phyloP scores from a whole-genome alignment of 2,113 vertebrate species.

The Antechinus flavipes region DNA sequence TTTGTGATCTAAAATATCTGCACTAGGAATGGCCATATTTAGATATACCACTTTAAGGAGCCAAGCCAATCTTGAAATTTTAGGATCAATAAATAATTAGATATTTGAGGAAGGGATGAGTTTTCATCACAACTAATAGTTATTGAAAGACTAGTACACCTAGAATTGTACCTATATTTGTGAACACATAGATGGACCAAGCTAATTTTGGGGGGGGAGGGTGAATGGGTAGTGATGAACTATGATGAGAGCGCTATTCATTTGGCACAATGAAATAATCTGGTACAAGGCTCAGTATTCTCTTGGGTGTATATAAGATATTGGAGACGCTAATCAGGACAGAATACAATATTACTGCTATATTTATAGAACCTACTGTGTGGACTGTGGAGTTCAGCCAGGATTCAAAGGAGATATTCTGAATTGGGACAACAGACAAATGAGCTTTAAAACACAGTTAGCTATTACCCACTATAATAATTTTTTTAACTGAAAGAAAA shows the following conservation, averaged over 20 bases:
- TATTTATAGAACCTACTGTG: neutral
- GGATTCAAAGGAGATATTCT: neutral
- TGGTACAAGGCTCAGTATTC: neutral
- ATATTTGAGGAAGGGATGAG: neutral
- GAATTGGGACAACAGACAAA: neutral
- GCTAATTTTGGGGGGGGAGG: neutral
- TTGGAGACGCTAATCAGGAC: neutral
- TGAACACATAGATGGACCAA: neutral
- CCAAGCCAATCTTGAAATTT: neutral
- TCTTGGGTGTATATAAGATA: neutral
- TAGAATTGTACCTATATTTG: neutral
- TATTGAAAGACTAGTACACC: neutral
- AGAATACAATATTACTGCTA: neutral
- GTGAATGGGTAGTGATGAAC: neutral
- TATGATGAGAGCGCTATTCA: neutral
- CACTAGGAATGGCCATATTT: neutral
- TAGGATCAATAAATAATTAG: neutral
- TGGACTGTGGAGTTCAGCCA: neutral
- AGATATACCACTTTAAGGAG: neutral
- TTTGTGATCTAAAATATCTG: neutral
- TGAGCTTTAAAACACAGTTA: neutral
- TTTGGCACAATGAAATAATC: neutral
- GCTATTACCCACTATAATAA: neutral
- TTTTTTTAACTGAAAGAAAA: neutral
- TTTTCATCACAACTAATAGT: neutral